Conservation (phyloP, 2,113 vertebrate species). For the Myrmecobius fasciatus region DNA sequence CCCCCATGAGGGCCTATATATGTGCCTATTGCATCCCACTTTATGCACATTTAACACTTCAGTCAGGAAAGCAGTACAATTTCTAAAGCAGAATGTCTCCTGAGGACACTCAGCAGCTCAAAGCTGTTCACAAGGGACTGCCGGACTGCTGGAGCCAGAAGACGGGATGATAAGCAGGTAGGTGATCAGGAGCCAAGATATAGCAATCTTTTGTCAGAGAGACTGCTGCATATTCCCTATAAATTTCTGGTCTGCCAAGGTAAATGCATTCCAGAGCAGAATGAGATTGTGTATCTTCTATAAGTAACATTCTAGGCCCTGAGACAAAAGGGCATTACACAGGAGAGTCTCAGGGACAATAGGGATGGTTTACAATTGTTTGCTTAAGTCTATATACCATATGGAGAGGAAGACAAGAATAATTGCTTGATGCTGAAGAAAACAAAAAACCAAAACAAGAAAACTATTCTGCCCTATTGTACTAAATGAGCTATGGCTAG, state of each 20-base stretch:
- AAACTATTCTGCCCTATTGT: background rate
- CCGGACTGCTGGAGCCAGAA: background rate
- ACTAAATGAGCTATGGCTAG: background rate
- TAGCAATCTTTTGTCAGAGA: slow-evolving; percentile 25
- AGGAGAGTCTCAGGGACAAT: slow-evolving; percentile 31
- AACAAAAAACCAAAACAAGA: background rate
- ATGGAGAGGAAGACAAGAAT: slow-evolving; percentile 39
- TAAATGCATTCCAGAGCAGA: slow-evolving; percentile 52
- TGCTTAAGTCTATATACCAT: slow-evolving; percentile 32
- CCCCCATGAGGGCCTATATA: slow-evolving; percentile 40
- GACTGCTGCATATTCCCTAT: slow-evolving; percentile 51
- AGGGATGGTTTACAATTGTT: slow-evolving; percentile 53
- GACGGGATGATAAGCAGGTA: slow-evolving; percentile 30
- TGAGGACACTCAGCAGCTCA: slow-evolving; percentile 53
- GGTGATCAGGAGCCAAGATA: slow-evolving; percentile 29
- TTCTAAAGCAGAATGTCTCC: slow-evolving; percentile 62
- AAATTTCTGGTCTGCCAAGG: slow-evolving; percentile 53
- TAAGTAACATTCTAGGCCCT: slow-evolving; percentile 49
- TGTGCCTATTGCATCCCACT: slow-evolving; percentile 20
- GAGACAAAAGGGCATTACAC: slow-evolving; percentile 53
- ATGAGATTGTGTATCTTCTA: slow-evolving; percentile 56
- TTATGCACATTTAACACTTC: background rate
- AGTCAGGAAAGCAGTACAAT: slow-evolving; percentile 31
- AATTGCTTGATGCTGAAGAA: background rate
- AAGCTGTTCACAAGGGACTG: slow-evolving; percentile 24